Percentiles rank a stretch among this genome's conserved stretches.
Conservation (phyloP, 2,888 invertebrate genomes). For the Macropis europaea region DNA sequence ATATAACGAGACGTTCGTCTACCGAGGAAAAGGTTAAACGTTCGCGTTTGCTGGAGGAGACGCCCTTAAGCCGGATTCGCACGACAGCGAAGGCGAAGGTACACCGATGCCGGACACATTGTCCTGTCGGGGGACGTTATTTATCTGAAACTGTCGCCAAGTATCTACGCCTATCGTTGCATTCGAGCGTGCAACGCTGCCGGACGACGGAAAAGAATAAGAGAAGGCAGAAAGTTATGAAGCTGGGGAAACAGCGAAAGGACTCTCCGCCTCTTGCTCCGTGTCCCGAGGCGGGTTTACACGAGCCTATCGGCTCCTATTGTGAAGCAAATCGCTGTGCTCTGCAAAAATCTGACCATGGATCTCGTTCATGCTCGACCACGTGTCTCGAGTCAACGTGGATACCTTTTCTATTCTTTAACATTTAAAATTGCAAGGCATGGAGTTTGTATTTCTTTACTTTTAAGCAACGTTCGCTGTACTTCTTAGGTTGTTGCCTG, state of each 20-base stretch:
- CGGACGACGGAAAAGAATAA: constrained; percentile 15
- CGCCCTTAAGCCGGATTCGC: constrained; percentile 52
- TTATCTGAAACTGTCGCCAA: constrained; percentile 61
- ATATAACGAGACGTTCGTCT: constrained; percentile 31
- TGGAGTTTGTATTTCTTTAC: no score
- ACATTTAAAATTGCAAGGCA: no score
- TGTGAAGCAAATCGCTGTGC: constrained; percentile 22
- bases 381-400: not conserved
- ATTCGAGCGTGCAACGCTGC: constrained; percentile 16
- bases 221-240: constrained; percentile 41
- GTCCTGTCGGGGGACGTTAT: constrained; percentile 63
- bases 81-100: constrained; percentile 48
- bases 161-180: constrained; percentile 52
- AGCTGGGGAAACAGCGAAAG: constrained; percentile 33
- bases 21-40: constrained; percentile 47
- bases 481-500: no score
- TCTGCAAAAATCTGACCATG: no score
- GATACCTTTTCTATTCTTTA: no score
- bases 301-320: constrained; percentile 16
- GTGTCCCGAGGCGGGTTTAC: constrained; percentile 8
- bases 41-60: constrained; percentile 40
- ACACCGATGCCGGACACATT: constrained; percentile 58
- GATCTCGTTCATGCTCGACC: constrained; percentile 6
- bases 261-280: constrained; percentile 10
- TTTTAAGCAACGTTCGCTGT: no score